A percentile compares a stretch with the other conserved stretches of the same genome.
Evolutionary conservation across 2,888 invertebrate species (phyloP).

Genomic region (Drosophila atroscutellata): DNA sequence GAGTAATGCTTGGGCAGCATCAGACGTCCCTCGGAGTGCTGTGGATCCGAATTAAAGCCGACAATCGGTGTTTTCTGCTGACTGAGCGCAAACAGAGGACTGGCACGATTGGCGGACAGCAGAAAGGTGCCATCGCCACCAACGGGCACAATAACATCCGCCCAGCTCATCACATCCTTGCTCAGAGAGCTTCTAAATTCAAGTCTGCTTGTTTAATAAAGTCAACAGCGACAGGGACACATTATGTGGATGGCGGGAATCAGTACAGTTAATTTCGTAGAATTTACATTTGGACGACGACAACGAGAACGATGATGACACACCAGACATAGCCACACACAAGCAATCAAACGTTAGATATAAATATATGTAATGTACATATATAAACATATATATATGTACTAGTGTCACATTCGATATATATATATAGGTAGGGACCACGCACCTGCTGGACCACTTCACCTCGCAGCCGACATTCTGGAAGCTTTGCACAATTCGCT

Average conservation of each 20-base stretch:
- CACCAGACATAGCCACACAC: conserved; percentile 33
- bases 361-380: conserved; percentile 8
- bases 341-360: conserved; percentile 39
- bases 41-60: conserved; percentile 98
- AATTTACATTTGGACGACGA: conserved; percentile 29
- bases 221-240: conserved; percentile 70
- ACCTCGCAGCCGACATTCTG: conserved; percentile 91
- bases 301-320: conserved; percentile 38
- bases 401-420: conserved; percentile 13
- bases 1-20: conserved; percentile 95
- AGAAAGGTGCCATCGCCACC: conserved; percentile 99
- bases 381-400: conserved; percentile 3
- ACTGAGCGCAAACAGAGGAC: conserved; percentile 83
- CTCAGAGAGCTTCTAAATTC: conserved; percentile 85
- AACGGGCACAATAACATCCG: conserved; percentile 94
- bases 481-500: conserved; percentile 87
- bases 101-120: conserved; percentile 90
- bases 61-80: conserved; percentile 93
- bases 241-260: conserved; percentile 64
- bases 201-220: conserved; percentile 83
- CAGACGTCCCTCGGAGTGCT: conserved; percentile 96
- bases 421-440: conserved; percentile 9
- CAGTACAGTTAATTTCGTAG: conserved; percentile 37
- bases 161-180: conserved; percentile 92
- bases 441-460: conserved; percentile 91